phyloP scores from a whole-genome alignment of 2,113 vertebrate genomes.

The Poeciliopsis occidentalis region DNA sequence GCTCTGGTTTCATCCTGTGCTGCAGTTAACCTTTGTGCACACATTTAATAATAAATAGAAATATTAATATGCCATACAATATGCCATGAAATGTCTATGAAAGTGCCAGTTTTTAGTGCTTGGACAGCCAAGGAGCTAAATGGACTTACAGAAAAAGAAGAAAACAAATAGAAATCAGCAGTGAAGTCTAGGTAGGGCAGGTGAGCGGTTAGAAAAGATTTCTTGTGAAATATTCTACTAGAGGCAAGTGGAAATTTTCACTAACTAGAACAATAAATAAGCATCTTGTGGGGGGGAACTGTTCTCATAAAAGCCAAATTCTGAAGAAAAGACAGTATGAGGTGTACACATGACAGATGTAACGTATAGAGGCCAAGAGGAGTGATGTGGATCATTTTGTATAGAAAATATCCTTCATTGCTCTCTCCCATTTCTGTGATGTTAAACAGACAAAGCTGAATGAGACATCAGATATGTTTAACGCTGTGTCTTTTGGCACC shows the following conservation, averaged over 20 bases:
- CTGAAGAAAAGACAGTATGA: constrained; percentile 58
- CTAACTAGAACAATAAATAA: constrained; percentile 56
- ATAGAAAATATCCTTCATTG: constrained; percentile 51
- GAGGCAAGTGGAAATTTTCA: constrained; percentile 59
- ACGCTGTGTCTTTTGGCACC: constrained; percentile 56
- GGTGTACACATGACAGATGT: constrained; percentile 49
- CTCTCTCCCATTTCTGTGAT: constrained; percentile 50
- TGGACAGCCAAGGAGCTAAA: background rate
- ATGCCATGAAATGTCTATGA: background rate
- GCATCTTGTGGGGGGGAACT: constrained; percentile 55
- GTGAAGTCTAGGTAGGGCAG: constrained; percentile 38
- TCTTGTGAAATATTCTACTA: constrained; percentile 65
- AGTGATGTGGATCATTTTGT: constrained; percentile 51
- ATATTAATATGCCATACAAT: background rate
- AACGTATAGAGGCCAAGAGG: constrained; percentile 45
- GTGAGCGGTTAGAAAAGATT: constrained; percentile 56
- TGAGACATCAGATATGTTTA: constrained; percentile 35
- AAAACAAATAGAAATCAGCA: constrained; percentile 12
- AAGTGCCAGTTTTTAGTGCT: background rate
- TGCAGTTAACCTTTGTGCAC: constrained; percentile 16
- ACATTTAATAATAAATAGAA: constrained; percentile 3
- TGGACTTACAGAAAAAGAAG: constrained; percentile 11
- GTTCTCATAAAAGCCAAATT: constrained; percentile 57
- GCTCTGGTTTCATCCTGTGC: constrained; percentile 21
- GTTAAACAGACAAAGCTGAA: constrained; percentile 37